Evolutionary conservation across 2,113 vertebrate species (phyloP), one percentile per base, ranked within the genome.

Genomic region (Paraplagusia blochii): DNA sequence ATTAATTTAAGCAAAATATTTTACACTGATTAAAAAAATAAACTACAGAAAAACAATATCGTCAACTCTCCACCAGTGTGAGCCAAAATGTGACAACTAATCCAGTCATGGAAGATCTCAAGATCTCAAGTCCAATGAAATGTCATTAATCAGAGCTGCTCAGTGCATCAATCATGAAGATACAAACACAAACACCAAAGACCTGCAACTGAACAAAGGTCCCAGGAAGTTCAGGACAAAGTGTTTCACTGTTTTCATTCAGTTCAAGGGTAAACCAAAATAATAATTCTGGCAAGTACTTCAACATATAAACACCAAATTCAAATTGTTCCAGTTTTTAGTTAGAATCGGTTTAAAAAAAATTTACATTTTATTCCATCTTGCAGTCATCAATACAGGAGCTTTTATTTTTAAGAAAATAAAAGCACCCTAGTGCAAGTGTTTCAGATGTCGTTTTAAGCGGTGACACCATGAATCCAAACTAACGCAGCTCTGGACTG

Each of bases 21-120:
- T 77, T 82, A 81, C 73, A 84, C 18, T 51, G 49, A 84, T 77
- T 58, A 62, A 14, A 58, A 66, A 72, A 43, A 66, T 67, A 80
- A 77, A 82, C n/a, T n/a, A n/a, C 16, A 70, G 53, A 77, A 76
- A 78, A 54, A 60, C 15, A 4, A 34, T 9, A 40, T 54, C 11
- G 7, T 36, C 45, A 51, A 48, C 39, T 13, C 59, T 2, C 39
- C 44, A 43, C 57, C 46, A 9, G 17, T 14, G 16, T 19, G 6
- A 10, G 54, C 58, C 19, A 69, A 66, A 29, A 76, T 15, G 17
- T 16, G 39, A 1, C 14, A 11, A 49, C 11, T 44, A 19, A 70
- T 63, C 44, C 54, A 46, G 10, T 49, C 39, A 19, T 47, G 13
- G 5, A 70, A 49, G 19, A 39, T 66, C 53, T 63, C 62, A 16